phyloP scores from a whole-genome alignment of 2,888 invertebrate species.

The Drosophila tanythrix region DNA sequence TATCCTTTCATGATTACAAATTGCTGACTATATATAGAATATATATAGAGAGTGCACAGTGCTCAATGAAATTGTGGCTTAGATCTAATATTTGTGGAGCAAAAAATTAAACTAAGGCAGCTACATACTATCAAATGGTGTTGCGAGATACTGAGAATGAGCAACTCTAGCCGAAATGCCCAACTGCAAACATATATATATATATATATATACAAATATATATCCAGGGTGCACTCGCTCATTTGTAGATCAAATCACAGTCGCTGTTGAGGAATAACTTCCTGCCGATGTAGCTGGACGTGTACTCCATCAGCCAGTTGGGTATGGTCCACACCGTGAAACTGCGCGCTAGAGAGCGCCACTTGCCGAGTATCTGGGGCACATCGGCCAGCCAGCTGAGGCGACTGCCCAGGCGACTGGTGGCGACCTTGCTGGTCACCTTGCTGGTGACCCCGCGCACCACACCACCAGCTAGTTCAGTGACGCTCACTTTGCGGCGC shows the following conservation, averaged over 20 bases:
- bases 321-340: conserved; percentile 81
- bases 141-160: not conserved
- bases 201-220: not conserved
- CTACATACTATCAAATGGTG: not conserved
- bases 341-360: conserved; percentile 55
- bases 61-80: not conserved
- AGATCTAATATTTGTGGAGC: not conserved
- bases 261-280: conserved; percentile 78
- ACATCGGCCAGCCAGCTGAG: conserved; percentile 68
- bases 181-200: not conserved
- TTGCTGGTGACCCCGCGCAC: conserved; percentile 61
- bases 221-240: not conserved
- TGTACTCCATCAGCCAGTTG: conserved; percentile 71
- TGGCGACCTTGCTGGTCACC: conserved; percentile 52
- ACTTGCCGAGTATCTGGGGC: conserved; percentile 52
- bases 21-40: not conserved
- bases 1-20: not conserved
- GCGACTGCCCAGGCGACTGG: conserved; percentile 53
- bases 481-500: conserved; percentile 58
- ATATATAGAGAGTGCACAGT: not conserved
- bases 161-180: not conserved
- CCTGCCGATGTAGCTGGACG: conserved; percentile 73
- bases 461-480: conserved; percentile 56
- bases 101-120: not conserved
- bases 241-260: conserved; percentile 83